Conservation (phyloP, 2,797 vertebrate genomes). For the Sarcophilus harrisii region DNA sequence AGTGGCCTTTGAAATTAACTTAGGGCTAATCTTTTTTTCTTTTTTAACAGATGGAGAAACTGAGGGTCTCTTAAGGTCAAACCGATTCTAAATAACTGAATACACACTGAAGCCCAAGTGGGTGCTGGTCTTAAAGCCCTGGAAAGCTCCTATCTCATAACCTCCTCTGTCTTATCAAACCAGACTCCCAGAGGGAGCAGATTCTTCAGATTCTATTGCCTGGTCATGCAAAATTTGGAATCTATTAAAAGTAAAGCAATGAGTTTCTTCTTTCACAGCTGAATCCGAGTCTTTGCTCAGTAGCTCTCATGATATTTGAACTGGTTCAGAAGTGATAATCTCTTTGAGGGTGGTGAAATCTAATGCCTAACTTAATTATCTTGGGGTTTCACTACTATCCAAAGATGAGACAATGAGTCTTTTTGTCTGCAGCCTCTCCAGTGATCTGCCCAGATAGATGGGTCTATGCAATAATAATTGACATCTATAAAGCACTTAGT, state of each 20-base stretch:
- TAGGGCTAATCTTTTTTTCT: background rate
- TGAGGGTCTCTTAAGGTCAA: background rate
- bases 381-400: conserved; percentile 5
- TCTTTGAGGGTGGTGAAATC: background rate
- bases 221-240: background rate
- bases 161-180: background rate
- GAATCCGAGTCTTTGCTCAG: background rate
- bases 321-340: background rate
- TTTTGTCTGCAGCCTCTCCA: conserved; percentile 21
- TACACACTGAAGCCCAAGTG: background rate
- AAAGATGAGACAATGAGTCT: conserved; percentile 1
- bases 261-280: background rate
- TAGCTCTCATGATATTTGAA: background rate
- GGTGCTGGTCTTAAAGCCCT: background rate
- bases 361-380: conserved; percentile 19
- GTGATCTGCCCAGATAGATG: conserved; percentile 9
- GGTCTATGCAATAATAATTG: background rate
- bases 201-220: background rate
- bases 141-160: background rate
- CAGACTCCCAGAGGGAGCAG: background rate
- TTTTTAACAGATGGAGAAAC: background rate
- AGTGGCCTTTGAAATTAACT: background rate
- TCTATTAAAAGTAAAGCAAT: background rate
- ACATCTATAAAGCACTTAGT: background rate
- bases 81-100: background rate